A percentile compares a stretch with the other conserved stretches of the same genome.
phyloP scores from a whole-genome alignment of 2,797 vertebrate species.

The Rhinogobio ventralis region DNA sequence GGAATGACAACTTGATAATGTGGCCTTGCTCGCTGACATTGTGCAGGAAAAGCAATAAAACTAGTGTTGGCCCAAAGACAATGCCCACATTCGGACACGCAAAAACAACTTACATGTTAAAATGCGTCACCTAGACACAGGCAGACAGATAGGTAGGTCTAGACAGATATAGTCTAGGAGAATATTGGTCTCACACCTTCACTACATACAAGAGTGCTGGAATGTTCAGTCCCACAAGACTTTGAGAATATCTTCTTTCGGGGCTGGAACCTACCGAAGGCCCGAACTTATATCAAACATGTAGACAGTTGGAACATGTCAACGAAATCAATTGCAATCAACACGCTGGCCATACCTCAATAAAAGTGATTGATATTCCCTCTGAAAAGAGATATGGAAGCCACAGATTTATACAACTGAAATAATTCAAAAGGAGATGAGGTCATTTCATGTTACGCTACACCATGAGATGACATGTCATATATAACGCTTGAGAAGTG shows the following conservation, averaged over 20 bases:
- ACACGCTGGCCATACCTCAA: slow-evolving; percentile 15
- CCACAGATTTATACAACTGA: slow-evolving; percentile 28
- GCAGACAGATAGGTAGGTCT: slow-evolving; percentile 23
- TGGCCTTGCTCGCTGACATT: slow-evolving; percentile 31
- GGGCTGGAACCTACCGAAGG: neutral
- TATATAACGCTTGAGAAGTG: slow-evolving; percentile 25
- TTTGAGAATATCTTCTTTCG: slow-evolving; percentile 30
- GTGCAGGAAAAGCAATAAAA: slow-evolving; percentile 46
- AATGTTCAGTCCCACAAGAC: slow-evolving; percentile 59
- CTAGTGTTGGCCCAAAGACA: slow-evolving; percentile 36
- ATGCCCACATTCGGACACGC: neutral
- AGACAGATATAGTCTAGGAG: slow-evolving; percentile 28
- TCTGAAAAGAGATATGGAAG: slow-evolving; percentile 38
- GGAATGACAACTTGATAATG: slow-evolving; percentile 46
- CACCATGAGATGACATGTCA: slow-evolving; percentile 7
- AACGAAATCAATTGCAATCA: slow-evolving; percentile 26
- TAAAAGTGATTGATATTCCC: slow-evolving; percentile 32
- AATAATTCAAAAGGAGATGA: slow-evolving; percentile 47
- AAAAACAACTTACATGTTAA: slow-evolving; percentile 24
- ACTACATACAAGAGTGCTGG: slow-evolving; percentile 64
- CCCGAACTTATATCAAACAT: slow-evolving; percentile 1
- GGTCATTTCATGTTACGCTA: slow-evolving; percentile 35
- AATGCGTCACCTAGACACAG: slow-evolving; percentile 17
- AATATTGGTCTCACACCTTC: slow-evolving; percentile 55
- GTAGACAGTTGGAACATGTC: neutral